phyloP scores from a whole-genome alignment of 2,797 vertebrate species.

The Amphiprion clarkii region DNA sequence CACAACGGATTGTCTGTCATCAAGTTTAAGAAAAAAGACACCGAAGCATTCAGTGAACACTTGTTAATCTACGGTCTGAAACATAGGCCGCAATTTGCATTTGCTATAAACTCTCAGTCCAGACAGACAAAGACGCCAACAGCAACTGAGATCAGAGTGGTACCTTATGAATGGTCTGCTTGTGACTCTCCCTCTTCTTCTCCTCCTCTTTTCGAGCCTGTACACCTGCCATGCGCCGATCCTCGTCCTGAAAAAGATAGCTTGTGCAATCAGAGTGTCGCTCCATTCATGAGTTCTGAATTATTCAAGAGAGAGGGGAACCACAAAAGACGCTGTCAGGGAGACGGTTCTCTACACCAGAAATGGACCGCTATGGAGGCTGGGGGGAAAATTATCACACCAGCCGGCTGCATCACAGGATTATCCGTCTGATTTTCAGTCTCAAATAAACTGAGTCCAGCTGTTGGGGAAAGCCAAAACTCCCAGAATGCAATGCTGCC shows the following conservation, averaged over 20 bases:
- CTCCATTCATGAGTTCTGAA: constrained; percentile 73
- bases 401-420: constrained; percentile 73
- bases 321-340: constrained; percentile 55
- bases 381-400: constrained; percentile 55
- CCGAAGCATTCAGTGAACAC: constrained; percentile 2
- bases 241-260: constrained; percentile 92
- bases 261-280: constrained; percentile 64
- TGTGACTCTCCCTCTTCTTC: constrained; percentile 95
- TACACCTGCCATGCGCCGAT: constrained; percentile 95
- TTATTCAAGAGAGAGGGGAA: constrained; percentile 62
- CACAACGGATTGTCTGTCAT: constrained; percentile 5
- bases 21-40: background rate
- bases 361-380: constrained; percentile 51
- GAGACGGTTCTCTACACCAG: constrained; percentile 33
- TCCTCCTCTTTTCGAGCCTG: constrained; percentile 97
- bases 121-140: constrained; percentile 31
- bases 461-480: constrained; percentile 76
- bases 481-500: constrained; percentile 83
- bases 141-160: constrained; percentile 21
- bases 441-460: constrained; percentile 75
- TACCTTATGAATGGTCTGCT: constrained; percentile 96
- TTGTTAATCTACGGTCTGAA: constrained; percentile 8
- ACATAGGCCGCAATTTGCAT: background rate
- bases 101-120: constrained; percentile 26
- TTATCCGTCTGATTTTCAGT: constrained; percentile 78